These are phyloP conservation scores for Phrynocephalus vlangalii DNA, from an alignment of 2,797 vertebrate genomes.

Conservation along the genomic window DNA sequence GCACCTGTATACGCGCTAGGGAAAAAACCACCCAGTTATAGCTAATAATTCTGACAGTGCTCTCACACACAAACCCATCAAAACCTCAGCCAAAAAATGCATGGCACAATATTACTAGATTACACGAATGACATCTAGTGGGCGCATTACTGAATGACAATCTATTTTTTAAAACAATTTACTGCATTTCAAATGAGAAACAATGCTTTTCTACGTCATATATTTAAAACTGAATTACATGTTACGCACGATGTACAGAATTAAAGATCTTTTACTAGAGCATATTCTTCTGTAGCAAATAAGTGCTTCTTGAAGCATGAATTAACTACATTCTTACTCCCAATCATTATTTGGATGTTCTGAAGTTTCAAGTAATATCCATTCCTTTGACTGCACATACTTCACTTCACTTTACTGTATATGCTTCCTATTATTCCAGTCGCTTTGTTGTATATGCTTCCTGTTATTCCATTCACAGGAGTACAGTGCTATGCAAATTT, in stretches of 20 bases:
- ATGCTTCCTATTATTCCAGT: background rate
- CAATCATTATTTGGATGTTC: background rate
- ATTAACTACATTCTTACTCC: constrained; percentile 23
- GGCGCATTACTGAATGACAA: constrained; percentile 59
- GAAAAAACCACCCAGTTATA: background rate
- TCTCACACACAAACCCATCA: background rate
- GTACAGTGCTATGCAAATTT: background rate
- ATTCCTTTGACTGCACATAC: background rate
- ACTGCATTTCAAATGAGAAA: background rate
- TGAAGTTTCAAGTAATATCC: background rate
- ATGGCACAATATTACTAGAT: constrained; percentile 65
- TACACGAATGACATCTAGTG: constrained; percentile 85
- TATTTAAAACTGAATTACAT: constrained; percentile 27
- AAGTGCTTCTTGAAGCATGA: background rate
- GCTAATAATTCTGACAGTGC: constrained; percentile 44
- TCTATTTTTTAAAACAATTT: constrained; percentile 1
- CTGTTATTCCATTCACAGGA: background rate
- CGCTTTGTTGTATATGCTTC: background rate
- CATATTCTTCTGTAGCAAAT: background rate
- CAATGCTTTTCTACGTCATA: constrained; percentile 28
- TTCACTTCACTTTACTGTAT: background rate
- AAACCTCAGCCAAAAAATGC: constrained; percentile 29
- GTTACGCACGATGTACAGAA: background rate
- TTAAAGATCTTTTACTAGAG: background rate
- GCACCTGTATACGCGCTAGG: background rate